phyloP scores from a whole-genome alignment of 2,113 vertebrate species.

The Oryzias woworae region DNA sequence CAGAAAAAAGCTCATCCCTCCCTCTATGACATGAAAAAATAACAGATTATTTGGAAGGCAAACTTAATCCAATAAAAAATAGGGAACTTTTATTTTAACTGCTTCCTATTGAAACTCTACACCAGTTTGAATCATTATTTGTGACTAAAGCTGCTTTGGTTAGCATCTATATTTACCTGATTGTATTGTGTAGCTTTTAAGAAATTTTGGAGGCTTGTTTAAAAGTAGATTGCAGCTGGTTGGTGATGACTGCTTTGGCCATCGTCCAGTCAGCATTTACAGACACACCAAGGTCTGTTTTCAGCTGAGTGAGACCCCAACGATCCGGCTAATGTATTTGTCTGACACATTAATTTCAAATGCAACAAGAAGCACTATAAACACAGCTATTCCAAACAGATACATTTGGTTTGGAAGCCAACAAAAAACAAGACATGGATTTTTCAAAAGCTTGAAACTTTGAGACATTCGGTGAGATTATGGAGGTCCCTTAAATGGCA shows the following conservation, averaged over 20 bases:
- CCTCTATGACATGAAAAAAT: not conserved
- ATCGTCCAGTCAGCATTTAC: conserved; percentile 14
- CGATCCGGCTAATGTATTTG: conserved; percentile 4
- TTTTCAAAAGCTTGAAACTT: not conserved
- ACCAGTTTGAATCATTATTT: conserved; percentile 20
- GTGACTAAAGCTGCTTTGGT: conserved; percentile 19
- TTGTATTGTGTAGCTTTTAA: conserved; percentile 9
- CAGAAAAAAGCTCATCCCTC: conserved; percentile 1
- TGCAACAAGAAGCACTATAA: not conserved
- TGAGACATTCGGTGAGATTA: not conserved
- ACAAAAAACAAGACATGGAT: not conserved
- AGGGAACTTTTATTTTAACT: conserved; percentile 1
- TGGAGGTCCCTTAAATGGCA: not conserved
- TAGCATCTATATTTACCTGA: conserved; percentile 15
- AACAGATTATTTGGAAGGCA: too few species aligned
- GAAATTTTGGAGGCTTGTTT: conserved; percentile 19
- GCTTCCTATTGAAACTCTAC: not conserved
- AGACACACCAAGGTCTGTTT: conserved; percentile 7
- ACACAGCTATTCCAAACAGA: not conserved
- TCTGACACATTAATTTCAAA: not conserved
- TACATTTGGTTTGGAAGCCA: not conserved
- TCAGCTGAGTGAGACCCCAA: conserved; percentile 1
- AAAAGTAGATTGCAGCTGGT: conserved; percentile 2
- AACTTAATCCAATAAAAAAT: not conserved
- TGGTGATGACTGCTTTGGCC: conserved; percentile 34